Base-by-base conservation (phyloP, 1,140 invertebrate species). In the Sycobia sp. region DNA sequence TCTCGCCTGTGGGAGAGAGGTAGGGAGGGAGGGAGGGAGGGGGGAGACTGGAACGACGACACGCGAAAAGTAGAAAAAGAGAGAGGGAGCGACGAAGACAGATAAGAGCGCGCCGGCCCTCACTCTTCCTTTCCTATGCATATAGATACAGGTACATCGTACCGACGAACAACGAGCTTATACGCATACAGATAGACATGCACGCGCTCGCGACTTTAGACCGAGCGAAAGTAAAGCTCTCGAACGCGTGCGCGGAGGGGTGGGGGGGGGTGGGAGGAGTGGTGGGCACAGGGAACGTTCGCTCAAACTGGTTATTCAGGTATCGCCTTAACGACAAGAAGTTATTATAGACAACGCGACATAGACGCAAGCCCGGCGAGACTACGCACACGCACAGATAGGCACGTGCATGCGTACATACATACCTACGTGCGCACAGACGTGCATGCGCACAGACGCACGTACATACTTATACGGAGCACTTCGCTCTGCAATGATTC, bases 271-370 rank as follows among this genome's bases (percentile, higher is more conserved):
- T n/a, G n/a, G n/a, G n/a, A n/a, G n/a, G n/a, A n/a, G n/a, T n/a
- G n/a, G n/a, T n/a, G n/a, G n/a, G n/a, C n/a, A n/a, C n/a, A n/a
- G n/a, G 75, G 75, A 77, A 76, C 59, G 39, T 39, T 20, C n/a
- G 16, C 44, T 65, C 68, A 77, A 78, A 79, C 77, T 78, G 77
- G 77, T 79, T 78, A 78, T 76, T 75, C 77, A 69, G 67, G 72
- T 77, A 76, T 73, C 71, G 69, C 68, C 69, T 72, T 77, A 73
- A 76, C 72, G 73, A 66, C 73, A 73, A 74, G 69, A 68, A 73
- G 71, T n/a, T n/a, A n/a, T n/a, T n/a, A n/a, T n/a, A n/a, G n/a
- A n/a, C n/a, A n/a, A n/a, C n/a, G n/a, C n/a, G n/a, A n/a, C n/a
- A n/a, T n/a, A n/a, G n/a, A n/a, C n/a, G n/a, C n/a, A n/a, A n/a